Percentiles rank a stretch among this genome's conserved stretches.
Conservation (phyloP, 2,113 vertebrate genomes). For the Pseudorasbora parva region DNA sequence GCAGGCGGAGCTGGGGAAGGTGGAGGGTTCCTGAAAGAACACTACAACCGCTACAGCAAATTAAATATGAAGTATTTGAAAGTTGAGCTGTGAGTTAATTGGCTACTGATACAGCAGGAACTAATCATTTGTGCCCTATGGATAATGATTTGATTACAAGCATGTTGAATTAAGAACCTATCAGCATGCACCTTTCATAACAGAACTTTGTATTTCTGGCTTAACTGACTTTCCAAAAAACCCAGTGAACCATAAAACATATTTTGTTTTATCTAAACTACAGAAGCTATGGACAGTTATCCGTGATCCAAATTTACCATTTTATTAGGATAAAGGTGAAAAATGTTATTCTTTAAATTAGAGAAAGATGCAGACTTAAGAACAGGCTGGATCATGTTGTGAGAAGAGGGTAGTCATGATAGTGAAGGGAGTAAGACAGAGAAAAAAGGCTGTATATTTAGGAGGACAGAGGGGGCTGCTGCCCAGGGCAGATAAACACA, state of each 20-base stretch:
- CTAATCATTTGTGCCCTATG: too few relatives aligned
- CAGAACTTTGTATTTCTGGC: background rate
- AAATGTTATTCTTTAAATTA: background rate
- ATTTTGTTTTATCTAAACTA: background rate
- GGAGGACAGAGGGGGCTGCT: constrained; percentile 65
- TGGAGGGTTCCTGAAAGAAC: too few relatives aligned
- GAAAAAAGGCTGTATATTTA: constrained; percentile 59
- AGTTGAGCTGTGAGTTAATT: too few relatives aligned
- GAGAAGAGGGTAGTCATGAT: constrained; percentile 48
- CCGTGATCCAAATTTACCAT: background rate
- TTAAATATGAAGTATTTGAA: too few relatives aligned
- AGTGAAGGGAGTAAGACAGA: constrained; percentile 53
- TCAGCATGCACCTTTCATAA: too few relatives aligned
- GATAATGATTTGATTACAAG: too few relatives aligned
- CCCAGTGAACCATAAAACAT: background rate
- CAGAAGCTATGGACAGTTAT: background rate
- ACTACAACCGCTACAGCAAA: too few relatives aligned
- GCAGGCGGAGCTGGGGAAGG: too few relatives aligned
- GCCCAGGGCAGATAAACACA: constrained; percentile 71
- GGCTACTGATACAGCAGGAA: too few relatives aligned
- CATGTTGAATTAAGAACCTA: too few relatives aligned
- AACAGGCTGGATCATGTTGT: constrained; percentile 50
- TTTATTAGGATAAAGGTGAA: background rate
- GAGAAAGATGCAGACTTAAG: constrained; percentile 11
- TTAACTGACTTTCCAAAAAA: background rate